phyloP scores from a whole-genome alignment of 2,888 invertebrate species.

The Chrysolina haemoptera region DNA sequence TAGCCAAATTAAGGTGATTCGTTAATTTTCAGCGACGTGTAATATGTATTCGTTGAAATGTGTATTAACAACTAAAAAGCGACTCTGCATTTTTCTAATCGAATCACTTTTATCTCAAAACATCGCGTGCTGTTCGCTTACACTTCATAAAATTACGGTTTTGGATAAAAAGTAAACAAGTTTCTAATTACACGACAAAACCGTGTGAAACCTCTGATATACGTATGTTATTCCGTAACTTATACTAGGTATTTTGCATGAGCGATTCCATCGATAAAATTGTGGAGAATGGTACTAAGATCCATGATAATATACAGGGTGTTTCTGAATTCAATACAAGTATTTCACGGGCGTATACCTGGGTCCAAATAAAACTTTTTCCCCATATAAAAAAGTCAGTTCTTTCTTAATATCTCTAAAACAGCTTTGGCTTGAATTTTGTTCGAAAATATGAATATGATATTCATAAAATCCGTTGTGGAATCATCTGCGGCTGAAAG shows the following conservation, averaged over 20 bases:
- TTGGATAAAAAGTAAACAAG: conserved; percentile 31
- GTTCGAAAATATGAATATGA: too few species aligned
- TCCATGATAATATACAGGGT: not conserved
- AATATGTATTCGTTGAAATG: too few species aligned
- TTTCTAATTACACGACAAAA: conserved; percentile 34
- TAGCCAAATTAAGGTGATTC: too few species aligned
- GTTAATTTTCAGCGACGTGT: too few species aligned
- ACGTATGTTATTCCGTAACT: conserved; percentile 14
- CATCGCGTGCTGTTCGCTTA: conserved; percentile 34
- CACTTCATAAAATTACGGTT: conserved; percentile 30
- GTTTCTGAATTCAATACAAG: not conserved
- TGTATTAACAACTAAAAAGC: not conserved
- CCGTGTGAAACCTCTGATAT: conserved; percentile 36
- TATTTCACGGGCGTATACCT: too few species aligned
- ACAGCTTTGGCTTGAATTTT: too few species aligned
- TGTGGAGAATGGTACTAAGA: not conserved
- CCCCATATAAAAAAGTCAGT: too few species aligned
- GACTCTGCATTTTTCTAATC: not conserved
- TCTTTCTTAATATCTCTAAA: too few species aligned
- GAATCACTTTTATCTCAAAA: not conserved
- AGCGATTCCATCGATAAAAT: conserved; percentile 11
- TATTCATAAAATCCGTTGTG: too few species aligned
- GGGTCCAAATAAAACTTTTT: too few species aligned
- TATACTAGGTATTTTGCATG: conserved; percentile 16
- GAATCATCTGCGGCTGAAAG: too few species aligned